Base-by-base conservation (phyloP, 37 sponge, comb jelly and placozoan genomes). In the Halichondria panicea region DNA sequence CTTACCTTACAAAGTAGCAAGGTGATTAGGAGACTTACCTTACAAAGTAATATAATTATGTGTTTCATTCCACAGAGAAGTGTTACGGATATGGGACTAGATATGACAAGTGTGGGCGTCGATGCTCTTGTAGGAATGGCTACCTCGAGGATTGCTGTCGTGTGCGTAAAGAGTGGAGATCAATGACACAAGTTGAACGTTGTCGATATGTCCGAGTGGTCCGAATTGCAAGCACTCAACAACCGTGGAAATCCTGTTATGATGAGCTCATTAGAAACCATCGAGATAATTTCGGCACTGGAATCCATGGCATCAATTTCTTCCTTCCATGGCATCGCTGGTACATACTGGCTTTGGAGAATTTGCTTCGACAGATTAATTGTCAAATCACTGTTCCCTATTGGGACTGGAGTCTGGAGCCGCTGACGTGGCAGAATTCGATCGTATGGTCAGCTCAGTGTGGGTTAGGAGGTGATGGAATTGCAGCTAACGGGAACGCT, bases 321-420 rank as follows among this genome's bases (percentile, higher is more conserved):
- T 75, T 83, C 53, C 55, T 83, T 0, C 84, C 84, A 19, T 83
- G 77, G 84, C 77, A 77, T 33, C 84, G 84, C 27, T 69, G 70
- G 77, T 84, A 38, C 63, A 69, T 84, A 6, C 77, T 84, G 28
- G 70, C 76, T 9, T 48, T 77, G 36, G 84, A 84, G 60, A 84
- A 84, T 59, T 34, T 84, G 2, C 50, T 84, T 35, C 40, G 77
- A 13, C 30, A 56, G 46, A 42, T 84, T 37, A 78, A 84, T 71
- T 76, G 84, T 52, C 34, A 42, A 3, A 71, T 84, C 22, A 84
- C 78, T 19, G 77, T 72, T 22, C 84, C 84, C 31, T 84, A 77
- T 59, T 84, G 84, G 84, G 84, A 84, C 63, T 84, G 84, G 84
- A 84, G 78, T 68, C 48, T 75, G 54, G 66, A 84, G 42, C 35